Evolutionary conservation across 1,140 invertebrate species (phyloP).

Genomic region (Cydia pomonella): DNA sequence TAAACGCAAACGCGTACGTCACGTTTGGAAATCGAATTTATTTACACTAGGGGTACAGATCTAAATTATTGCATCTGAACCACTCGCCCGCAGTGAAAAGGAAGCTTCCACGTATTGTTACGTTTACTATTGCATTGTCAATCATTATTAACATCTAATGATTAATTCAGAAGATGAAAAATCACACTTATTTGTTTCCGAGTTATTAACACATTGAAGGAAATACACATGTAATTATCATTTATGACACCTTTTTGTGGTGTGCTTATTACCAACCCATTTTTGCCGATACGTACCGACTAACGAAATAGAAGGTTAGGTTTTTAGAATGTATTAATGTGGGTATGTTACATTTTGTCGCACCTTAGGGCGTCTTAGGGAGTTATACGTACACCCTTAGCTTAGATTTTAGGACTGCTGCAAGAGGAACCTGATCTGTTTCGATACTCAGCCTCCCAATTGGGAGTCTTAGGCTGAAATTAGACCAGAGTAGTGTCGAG

Average conservation of each 20-base stretch:
- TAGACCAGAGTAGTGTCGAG: too few relatives aligned
- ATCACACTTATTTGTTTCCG: constrained; percentile 11
- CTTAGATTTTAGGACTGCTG: too few relatives aligned
- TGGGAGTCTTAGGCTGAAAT: too few relatives aligned
- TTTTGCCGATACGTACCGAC: not conserved
- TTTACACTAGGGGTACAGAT: too few relatives aligned
- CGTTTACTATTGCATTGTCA: constrained; percentile 5
- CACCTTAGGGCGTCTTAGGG: too few relatives aligned
- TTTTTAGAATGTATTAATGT: not conserved
- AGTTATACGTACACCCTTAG: too few relatives aligned
- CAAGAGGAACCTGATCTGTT: too few relatives aligned
- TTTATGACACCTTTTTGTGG: not conserved
- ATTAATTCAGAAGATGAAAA: constrained; percentile 5
- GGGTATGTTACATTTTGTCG: too few relatives aligned
- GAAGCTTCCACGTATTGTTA: not conserved
- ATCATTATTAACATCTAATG: constrained; percentile 17
- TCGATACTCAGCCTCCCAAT: too few relatives aligned
- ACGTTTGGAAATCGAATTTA: too few relatives aligned
- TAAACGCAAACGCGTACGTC: too few relatives aligned
- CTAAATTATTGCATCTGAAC: too few relatives aligned
- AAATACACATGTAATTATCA: not conserved
- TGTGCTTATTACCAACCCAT: not conserved
- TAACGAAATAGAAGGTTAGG: not conserved
- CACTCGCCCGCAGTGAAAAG: not conserved
- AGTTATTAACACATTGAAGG: not conserved